phyloP scores from a whole-genome alignment of 2,797 vertebrate genomes.

The Bradypodion pumilum region DNA sequence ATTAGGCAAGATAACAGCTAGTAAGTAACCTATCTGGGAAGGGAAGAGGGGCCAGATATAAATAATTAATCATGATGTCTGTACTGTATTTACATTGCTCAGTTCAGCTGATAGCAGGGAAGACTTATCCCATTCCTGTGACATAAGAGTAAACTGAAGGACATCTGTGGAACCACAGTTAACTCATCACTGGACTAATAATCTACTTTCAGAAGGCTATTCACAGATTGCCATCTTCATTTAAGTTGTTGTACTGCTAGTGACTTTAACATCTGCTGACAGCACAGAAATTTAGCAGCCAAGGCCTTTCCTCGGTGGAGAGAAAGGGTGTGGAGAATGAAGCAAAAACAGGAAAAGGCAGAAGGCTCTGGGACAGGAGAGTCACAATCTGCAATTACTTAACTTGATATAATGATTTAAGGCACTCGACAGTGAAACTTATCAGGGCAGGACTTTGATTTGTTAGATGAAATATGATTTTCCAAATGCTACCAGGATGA shows the following conservation, averaged over 20 bases:
- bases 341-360: neutral
- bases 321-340: neutral
- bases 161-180: neutral
- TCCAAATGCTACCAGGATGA: too few species aligned
- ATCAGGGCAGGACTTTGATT: too few species aligned
- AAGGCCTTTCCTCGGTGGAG: neutral
- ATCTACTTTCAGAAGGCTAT: neutral
- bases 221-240: too few species aligned
- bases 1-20: too few species aligned
- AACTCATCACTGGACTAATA: neutral
- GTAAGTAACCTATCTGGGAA: neutral
- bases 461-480: too few species aligned
- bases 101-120: neutral
- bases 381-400: neutral
- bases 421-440: too few species aligned
- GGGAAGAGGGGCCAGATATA: neutral
- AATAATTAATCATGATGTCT: too few species aligned
- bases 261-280: neutral
- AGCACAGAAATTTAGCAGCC: neutral
- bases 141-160: neutral
- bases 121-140: neutral
- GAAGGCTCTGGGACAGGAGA: neutral
- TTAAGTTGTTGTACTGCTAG: too few species aligned
- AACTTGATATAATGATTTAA: neutral
- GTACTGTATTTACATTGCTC: neutral